Percentiles rank a stretch among this genome's conserved stretches.
Conservation (phyloP, 1,140 invertebrate species). For the Heterodera schachtii region DNA sequence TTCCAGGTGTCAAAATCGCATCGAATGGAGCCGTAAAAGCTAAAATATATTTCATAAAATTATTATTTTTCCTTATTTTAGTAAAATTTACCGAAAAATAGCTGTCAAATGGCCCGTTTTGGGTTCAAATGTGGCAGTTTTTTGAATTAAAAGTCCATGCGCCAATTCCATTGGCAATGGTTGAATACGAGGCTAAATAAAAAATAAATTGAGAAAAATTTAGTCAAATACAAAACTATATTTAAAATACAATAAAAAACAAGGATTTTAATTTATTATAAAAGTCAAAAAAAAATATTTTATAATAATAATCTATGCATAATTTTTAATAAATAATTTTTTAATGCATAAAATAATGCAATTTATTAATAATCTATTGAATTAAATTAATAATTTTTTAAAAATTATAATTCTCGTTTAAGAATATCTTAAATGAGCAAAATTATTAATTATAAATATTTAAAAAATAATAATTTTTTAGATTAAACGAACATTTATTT, state of each 20-base stretch:
- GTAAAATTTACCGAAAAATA: slow-evolving; percentile 39
- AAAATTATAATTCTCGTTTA: too few relatives aligned
- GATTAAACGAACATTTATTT: too few relatives aligned
- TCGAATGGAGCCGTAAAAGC: slow-evolving; percentile 29
- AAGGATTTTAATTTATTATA: slow-evolving; percentile 38
- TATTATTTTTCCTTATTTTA: background rate
- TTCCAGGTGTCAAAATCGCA: slow-evolving; percentile 42
- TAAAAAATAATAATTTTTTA: too few relatives aligned
- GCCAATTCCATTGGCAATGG: slow-evolving; percentile 6
- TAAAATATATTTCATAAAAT: slow-evolving; percentile 13
- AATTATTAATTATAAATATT: too few relatives aligned
- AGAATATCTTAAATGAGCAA: too few relatives aligned
- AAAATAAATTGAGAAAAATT: background rate
- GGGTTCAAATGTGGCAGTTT: slow-evolving; percentile 42
- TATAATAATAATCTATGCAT: too few relatives aligned
- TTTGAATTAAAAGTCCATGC: slow-evolving; percentile 24
- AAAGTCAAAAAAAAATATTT: background rate
- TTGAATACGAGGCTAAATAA: slow-evolving; percentile 14
- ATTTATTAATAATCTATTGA: too few relatives aligned
- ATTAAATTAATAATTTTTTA: too few relatives aligned
- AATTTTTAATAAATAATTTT: too few relatives aligned
- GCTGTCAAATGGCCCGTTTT: slow-evolving; percentile 54
- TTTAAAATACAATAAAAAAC: too few relatives aligned
- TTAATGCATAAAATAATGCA: too few relatives aligned
- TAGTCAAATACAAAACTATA: background rate